Evolutionary conservation across 2,113 vertebrate genomes (phyloP).

Genomic region (Craseonycteris thonglongyai): DNA sequence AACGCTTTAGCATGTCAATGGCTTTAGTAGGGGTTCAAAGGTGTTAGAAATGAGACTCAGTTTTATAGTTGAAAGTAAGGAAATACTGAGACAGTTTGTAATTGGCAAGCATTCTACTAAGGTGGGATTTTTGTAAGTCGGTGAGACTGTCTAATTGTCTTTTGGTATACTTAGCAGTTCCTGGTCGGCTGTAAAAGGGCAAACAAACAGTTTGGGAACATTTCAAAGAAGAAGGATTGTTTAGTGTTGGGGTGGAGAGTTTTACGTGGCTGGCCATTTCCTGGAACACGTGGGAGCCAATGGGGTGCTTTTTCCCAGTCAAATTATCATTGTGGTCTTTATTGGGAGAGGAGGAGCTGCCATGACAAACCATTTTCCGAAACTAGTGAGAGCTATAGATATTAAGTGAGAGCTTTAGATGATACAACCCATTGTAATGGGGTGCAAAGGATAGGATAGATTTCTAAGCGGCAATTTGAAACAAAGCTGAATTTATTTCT

Average conservation of each 20-base stretch:
- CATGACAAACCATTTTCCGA: not conserved
- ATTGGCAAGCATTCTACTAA: not conserved
- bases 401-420: not conserved
- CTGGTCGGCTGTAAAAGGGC: not conserved
- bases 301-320: not conserved
- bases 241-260: not conserved
- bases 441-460: not conserved
- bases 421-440: not conserved
- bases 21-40: not conserved
- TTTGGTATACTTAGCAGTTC: not conserved
- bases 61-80: not conserved
- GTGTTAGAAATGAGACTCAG: not conserved
- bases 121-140: not conserved
- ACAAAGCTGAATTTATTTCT: constrained; percentile 31
- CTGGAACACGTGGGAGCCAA: not conserved
- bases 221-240: constrained; percentile 14
- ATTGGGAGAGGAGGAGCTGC: not conserved
- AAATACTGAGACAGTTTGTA: not conserved
- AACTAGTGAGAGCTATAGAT: not conserved
- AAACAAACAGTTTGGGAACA: not conserved
- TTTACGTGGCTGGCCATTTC: not conserved
- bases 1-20: not conserved
- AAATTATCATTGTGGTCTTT: not conserved
- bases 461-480: not conserved
- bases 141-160: not conserved